Conservation (phyloP, 2,797 vertebrate genomes). For the Channa striata region DNA sequence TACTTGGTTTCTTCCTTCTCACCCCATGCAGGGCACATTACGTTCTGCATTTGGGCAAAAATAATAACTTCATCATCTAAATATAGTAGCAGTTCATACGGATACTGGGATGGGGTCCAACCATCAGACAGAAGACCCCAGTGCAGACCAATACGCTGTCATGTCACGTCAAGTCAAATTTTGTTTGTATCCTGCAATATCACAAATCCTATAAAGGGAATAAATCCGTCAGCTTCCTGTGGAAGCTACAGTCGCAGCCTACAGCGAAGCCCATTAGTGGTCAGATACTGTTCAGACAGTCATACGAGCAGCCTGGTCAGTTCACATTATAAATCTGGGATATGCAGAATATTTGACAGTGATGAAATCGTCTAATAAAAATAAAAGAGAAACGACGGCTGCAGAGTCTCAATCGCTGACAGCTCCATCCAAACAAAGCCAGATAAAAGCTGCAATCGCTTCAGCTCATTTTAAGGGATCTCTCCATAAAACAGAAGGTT, state of each 20-base stretch:
- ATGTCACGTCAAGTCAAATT: neutral
- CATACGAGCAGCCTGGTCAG: neutral
- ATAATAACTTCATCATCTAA: neutral
- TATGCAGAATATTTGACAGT: neutral
- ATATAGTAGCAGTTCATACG: neutral
- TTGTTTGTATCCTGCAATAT: neutral
- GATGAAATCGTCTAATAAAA: neutral
- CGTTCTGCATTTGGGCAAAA: neutral
- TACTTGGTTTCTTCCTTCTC: too few relatives aligned
- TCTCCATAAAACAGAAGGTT: too few relatives aligned
- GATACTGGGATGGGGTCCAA: neutral
- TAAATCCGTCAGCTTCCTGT: neutral
- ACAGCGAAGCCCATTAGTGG: neutral
- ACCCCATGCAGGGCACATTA: too few relatives aligned
- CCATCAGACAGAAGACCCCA: neutral
- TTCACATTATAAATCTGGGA: neutral
- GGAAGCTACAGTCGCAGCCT: neutral
- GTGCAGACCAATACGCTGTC: neutral
- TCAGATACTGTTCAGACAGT: neutral
- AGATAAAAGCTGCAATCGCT: neutral
- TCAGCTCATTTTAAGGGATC: too few relatives aligned
- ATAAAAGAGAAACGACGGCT: neutral
- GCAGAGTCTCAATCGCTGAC: too few relatives aligned
- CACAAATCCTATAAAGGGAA: neutral
- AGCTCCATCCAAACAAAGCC: neutral